Base-by-base conservation (phyloP, 2,797 vertebrate genomes). In the Oreortyx pictus region DNA sequence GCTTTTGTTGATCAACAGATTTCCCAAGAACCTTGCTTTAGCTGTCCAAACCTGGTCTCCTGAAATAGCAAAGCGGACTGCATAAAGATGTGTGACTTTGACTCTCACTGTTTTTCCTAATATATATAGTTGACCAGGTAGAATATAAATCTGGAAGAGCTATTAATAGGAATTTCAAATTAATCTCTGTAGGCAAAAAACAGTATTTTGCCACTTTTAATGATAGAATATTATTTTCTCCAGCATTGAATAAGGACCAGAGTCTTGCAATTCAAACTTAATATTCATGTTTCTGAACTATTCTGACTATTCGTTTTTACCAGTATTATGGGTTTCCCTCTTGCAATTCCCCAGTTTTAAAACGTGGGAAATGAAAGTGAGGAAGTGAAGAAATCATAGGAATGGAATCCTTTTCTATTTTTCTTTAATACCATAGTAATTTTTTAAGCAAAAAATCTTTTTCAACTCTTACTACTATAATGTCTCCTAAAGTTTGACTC, bases 101-200 rank as follows among this genome's bases (percentile, higher is more conserved):
- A 25, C 12, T 85, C 27, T 54, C 20, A 25, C 5, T 56, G 9
- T 27, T 82, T 84, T 80, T 85, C 50, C 52, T 70, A 59, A 82
- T 37, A 66, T 29, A 25, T 8, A 22, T 66, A 19, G 39, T 10
- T 0, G 2, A 31, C 6, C n/a, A n/a, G 15, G 7, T 59, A 11
- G 5, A 33, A 14, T 60, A 77, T 24, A 57, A 88, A 19, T 22
- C 47, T 0, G 4, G 35, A 94, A 65, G 29, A 78, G 4, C 7
- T 78, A 78, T 23, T 37, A 68, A 79, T 23, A 14, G 31, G 33
- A 49, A 11, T 64, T 90, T 49, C 39, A 52, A 54, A 16, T 27
- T 56, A 66, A 44, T 33, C 10, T 17, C 8, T 23, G 25, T 24
- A 49, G 33, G n/a, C 29, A 46, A 82, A 75, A n/a, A 8, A 29